Conservation (phyloP, 2,113 vertebrate species). For the Perca flavescens region DNA sequence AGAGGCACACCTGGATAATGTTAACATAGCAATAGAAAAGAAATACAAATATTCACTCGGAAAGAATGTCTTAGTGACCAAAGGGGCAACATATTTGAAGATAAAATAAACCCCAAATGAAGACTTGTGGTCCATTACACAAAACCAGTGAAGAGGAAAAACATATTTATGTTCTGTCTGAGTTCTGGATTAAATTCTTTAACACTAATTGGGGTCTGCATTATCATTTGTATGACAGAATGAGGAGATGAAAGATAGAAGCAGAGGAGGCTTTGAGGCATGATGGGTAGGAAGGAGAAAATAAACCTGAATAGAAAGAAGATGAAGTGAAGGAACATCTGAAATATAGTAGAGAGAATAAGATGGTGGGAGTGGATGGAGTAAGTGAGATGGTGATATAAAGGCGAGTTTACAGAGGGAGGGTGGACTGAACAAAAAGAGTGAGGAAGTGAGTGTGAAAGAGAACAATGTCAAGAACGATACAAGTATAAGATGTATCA, state of each 20-base stretch:
- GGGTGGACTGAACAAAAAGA: conserved; percentile 33
- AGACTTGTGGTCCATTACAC: neutral
- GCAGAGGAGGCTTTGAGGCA: neutral
- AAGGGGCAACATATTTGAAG: neutral
- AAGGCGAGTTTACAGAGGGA: conserved; percentile 42
- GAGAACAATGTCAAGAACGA: conserved; percentile 57
- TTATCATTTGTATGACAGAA: conserved; percentile 19
- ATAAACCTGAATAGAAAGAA: conserved; percentile 31
- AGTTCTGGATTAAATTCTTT: neutral
- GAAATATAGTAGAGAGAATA: conserved; percentile 24
- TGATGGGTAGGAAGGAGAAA: conserved; percentile 8
- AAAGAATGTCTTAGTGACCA: neutral
- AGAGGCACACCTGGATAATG: conserved; percentile 7
- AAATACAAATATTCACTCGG: neutral
- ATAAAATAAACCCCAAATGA: neutral
- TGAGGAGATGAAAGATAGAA: conserved; percentile 17
- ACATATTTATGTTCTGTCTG: neutral
- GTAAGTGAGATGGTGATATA: conserved; percentile 51
- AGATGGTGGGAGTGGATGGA: conserved; percentile 37
- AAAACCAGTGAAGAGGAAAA: neutral
- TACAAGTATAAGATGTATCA: conserved; percentile 44
- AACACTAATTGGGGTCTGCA: neutral
- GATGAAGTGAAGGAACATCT: conserved; percentile 27
- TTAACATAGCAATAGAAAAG: neutral
- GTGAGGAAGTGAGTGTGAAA: conserved; percentile 38